A percentile compares a stretch with the other conserved stretches of the same genome.
phyloP scores from a whole-genome alignment of 2,113 vertebrate genomes.

The Symphodus melops region DNA sequence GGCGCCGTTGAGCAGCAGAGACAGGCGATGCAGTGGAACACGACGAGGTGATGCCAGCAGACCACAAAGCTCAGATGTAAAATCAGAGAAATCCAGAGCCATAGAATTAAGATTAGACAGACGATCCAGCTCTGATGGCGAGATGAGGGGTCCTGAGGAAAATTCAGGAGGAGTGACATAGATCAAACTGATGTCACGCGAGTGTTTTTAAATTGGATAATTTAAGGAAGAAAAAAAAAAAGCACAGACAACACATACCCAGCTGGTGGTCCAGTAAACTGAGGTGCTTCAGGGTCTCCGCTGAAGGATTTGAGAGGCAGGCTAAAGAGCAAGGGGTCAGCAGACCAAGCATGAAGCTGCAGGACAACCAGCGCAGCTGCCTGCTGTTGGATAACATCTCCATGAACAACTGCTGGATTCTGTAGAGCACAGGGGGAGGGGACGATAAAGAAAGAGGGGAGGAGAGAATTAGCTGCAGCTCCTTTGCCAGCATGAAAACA shows the following conservation, averaged over 20 bases:
- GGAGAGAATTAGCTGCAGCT: conserved; percentile 14
- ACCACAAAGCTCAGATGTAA: conserved; percentile 93
- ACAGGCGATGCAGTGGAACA: conserved; percentile 94
- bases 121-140: conserved; percentile 90
- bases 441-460: not conserved
- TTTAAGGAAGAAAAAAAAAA: too few relatives aligned
- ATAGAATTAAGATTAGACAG: conserved; percentile 92
- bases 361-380: conserved; percentile 95
- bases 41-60: conserved; percentile 91
- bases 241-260: conserved; percentile 51
- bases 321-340: conserved; percentile 93
- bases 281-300: conserved; percentile 94
- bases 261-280: conserved; percentile 95
- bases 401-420: conserved; percentile 96
- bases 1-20: conserved; percentile 93
- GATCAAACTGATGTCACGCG: not conserved
- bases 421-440: conserved; percentile 58
- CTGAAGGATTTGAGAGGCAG: conserved; percentile 91
- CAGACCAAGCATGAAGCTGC: conserved; percentile 95
- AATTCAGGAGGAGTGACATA: not conserved
- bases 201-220: too few relatives aligned
- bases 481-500: not conserved
- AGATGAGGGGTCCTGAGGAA: conserved; percentile 86
- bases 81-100: conserved; percentile 96
- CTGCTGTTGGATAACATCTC: conserved; percentile 95